Evolutionary conservation across 2,797 vertebrate genomes (phyloP), one percentile per base, ranked within the genome.

Genomic region (Leptoclinus maculatus): DNA sequence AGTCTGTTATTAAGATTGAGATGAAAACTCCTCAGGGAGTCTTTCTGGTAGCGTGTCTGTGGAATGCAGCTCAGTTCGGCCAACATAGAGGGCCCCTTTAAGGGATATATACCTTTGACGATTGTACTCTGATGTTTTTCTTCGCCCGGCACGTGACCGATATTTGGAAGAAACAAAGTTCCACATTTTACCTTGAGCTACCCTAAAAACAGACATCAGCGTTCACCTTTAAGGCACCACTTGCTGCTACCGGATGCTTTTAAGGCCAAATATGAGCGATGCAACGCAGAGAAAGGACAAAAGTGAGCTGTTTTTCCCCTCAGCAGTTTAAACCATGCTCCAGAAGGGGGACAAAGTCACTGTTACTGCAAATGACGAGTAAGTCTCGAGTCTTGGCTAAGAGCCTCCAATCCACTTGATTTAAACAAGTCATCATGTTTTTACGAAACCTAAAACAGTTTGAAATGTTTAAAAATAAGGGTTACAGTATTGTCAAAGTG

Each of bases 1-100:
- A 83, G 90, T 94, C 92, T 94, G 93, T 80, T 94, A 87, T 89
- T 90, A 80, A 91, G 81, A 92, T 91, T 75, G 83, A 85, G 78
- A 85, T 68, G 79, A 90, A 77, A 83, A 65, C 69, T 92, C 90
- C 76, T 92, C n/a, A 2, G 91, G 87, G 93, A 92, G 74, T 72
- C 74, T 83, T 89, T 82, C 85, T 78, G 85, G 86, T 83, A 87
- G 83, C 65, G 74, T 86, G 87, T 85, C 74, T 84, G 76, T 87
- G 87, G 83, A 94, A 92, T 90, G 74, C 54, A 80, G 78, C 76
- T 80, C 59, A 27, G 36, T 72, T 38, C 75, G 54, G 84, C 88
- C 89, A 89, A 71, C 79, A 83, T 5, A 63, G 21, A 80, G 53
- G 81, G 62, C 80, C 88, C 76, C 78, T 86, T 80, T 71, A 84